Conservation (phyloP, 2,113 vertebrate genomes). For the Oncorhynchus masou region DNA sequence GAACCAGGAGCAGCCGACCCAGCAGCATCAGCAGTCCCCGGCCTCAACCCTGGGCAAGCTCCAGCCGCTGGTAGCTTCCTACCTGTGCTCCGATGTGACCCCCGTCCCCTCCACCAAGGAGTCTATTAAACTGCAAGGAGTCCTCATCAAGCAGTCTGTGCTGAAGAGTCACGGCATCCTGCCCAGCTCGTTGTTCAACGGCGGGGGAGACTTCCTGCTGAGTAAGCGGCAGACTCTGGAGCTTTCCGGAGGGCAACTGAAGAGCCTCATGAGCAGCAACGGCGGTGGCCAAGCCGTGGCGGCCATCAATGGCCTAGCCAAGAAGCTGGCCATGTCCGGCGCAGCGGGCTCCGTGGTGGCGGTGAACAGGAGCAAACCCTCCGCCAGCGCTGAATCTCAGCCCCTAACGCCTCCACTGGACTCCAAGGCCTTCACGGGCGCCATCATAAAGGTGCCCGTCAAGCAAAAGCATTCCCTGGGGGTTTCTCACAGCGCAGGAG, state of each 20-base stretch:
- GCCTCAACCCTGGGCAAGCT: constrained; percentile 82
- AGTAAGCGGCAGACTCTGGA: constrained; percentile 87
- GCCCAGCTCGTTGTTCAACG: constrained; percentile 85
- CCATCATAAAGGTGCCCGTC: constrained; percentile 71
- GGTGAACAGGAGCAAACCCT: constrained; percentile 82
- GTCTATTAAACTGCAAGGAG: constrained; percentile 91
- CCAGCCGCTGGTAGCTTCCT: constrained; percentile 91
- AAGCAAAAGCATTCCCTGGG: constrained; percentile 65
- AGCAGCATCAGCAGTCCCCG: constrained; percentile 62
- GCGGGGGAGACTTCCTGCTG: constrained; percentile 81
- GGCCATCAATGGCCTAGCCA: constrained; percentile 91
- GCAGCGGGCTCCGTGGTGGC: constrained; percentile 81
- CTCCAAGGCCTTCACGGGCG: constrained; percentile 73
- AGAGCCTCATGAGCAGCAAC: constrained; percentile 87
- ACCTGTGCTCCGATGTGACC: constrained; percentile 93
- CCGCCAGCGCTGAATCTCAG: constrained; percentile 54
- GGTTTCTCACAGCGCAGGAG: constrained; percentile 54
- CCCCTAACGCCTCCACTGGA: constrained; percentile 63
- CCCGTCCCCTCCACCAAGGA: constrained; percentile 88
- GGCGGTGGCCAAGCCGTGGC: constrained; percentile 70
- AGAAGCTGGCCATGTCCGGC: constrained; percentile 84
- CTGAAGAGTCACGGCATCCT: constrained; percentile 89
- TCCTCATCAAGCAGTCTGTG: constrained; percentile 93
- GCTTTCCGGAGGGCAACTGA: constrained; percentile 89
- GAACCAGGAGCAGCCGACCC: constrained; percentile 72